Conservation (phyloP, 2,888 invertebrate species). For the Coelopa pilipes region DNA sequence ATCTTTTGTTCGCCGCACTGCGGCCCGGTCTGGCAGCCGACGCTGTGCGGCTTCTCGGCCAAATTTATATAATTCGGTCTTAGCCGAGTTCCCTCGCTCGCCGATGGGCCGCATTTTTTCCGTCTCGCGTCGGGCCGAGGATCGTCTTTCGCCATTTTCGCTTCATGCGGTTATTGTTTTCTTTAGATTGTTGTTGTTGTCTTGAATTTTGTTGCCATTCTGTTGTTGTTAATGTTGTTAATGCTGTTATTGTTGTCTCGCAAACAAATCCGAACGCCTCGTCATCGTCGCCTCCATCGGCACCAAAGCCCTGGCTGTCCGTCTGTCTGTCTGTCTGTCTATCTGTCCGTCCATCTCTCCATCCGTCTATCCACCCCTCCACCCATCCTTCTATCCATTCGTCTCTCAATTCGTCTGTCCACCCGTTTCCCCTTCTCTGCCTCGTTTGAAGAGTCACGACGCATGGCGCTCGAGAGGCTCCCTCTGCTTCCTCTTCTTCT, state of each 20-base stretch:
- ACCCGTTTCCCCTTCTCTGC: conserved; percentile 42
- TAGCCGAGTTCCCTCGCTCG: not conserved
- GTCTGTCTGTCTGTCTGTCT: not conserved
- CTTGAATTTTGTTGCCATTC: too few species aligned
- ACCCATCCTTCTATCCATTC: too few species aligned
- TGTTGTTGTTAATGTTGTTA: too few species aligned
- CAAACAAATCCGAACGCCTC: conserved; percentile 12
- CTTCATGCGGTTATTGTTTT: too few species aligned
- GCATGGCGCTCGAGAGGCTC: conserved; percentile 25
- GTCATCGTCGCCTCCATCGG: conserved; percentile 15
- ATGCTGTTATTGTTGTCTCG: not conserved
- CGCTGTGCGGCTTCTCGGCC: not conserved
- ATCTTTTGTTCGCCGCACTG: not conserved
- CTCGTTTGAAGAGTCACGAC: conserved; percentile 49
- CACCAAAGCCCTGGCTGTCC: not conserved
- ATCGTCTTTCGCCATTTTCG: conserved; percentile 12
- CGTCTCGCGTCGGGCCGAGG: conserved; percentile 7
- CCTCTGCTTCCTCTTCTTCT: too few species aligned
- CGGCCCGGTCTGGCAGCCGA: not conserved
- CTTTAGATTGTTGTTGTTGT: too few species aligned
- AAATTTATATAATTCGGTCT: conserved; percentile 12
- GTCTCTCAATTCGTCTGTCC: too few species aligned
- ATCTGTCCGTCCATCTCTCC: too few species aligned
- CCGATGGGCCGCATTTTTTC: not conserved
- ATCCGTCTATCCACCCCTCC: too few species aligned